Evolutionary conservation across 2,888 invertebrate species (phyloP).

Genomic region (Sphaerophoria rueppellii): DNA sequence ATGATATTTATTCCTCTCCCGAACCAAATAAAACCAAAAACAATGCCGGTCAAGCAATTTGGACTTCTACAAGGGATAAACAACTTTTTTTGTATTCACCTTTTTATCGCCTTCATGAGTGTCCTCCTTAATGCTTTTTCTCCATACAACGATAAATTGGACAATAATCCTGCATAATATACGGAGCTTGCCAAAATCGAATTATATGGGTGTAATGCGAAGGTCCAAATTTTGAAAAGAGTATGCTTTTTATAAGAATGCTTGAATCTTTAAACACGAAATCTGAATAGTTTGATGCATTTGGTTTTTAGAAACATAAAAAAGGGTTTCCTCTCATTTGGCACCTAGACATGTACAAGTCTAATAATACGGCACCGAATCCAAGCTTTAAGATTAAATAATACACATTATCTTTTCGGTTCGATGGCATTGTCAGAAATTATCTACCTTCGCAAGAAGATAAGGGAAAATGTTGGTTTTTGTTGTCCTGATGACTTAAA

Average conservation of each 20-base stretch:
- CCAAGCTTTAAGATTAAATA: constrained; percentile 44
- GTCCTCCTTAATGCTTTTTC: constrained; percentile 33
- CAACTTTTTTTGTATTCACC: constrained; percentile 63
- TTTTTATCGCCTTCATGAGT: constrained; percentile 39
- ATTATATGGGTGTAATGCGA: neutral
- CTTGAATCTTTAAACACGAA: too few relatives aligned
- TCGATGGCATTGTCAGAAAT: constrained; percentile 51
- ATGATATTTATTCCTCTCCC: neutral
- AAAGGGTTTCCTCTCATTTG: neutral
- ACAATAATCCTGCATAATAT: constrained; percentile 71
- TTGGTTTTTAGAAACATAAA: too few relatives aligned
- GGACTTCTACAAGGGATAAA: constrained; percentile 61
- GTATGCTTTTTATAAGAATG: too few relatives aligned
- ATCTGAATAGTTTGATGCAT: too few relatives aligned
- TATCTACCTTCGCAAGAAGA: constrained; percentile 59
- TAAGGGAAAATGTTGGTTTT: constrained; percentile 38
- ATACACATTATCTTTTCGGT: constrained; percentile 36
- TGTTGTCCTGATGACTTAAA: constrained; percentile 13
- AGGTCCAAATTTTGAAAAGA: neutral
- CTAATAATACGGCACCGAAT: neutral
- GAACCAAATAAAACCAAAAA: neutral
- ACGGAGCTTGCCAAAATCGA: constrained; percentile 56
- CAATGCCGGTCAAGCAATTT: constrained; percentile 20
- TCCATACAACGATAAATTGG: constrained; percentile 51
- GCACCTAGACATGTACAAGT: too few relatives aligned